phyloP scores from a whole-genome alignment of 1,140 invertebrate genomes.

The Eurosta solidaginis region DNA sequence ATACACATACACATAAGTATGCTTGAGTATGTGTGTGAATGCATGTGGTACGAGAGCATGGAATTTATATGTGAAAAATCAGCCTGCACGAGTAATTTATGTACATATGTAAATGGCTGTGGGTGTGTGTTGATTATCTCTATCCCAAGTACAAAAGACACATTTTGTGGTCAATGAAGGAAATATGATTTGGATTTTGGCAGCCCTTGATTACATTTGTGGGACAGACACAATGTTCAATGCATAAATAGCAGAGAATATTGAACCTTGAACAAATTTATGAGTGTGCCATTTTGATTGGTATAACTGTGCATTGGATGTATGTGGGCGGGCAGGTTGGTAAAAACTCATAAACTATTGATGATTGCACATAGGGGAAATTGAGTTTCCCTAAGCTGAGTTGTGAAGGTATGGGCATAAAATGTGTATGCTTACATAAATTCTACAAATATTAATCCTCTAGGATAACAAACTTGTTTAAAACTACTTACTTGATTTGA shows the following conservation, averaged over 20 bases:
- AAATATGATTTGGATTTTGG: conserved; percentile 37
- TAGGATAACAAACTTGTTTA: too few relatives aligned
- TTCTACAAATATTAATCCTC: not conserved
- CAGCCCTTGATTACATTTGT: conserved; percentile 28
- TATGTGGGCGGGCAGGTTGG: not conserved
- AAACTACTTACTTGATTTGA: too few relatives aligned
- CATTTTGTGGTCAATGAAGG: conserved; percentile 37
- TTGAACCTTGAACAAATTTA: not conserved
- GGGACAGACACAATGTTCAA: not conserved
- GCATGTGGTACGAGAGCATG: too few relatives aligned
- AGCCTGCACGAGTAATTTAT: not conserved
- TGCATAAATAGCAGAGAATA: not conserved
- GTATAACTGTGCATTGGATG: not conserved
- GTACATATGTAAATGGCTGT: not conserved
- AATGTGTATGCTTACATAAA: not conserved
- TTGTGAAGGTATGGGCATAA: not conserved
- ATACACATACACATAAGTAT: not conserved
- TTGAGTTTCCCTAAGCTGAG: conserved; percentile 31
- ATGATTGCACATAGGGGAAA: conserved; percentile 33
- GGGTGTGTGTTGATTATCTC: too few relatives aligned
- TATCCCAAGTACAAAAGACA: not conserved
- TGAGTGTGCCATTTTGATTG: not conserved
- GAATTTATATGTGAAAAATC: not conserved
- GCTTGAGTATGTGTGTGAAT: too few relatives aligned
- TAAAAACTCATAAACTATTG: conserved; percentile 32